phyloP scores from a whole-genome alignment of 2,113 vertebrate species.

The Lutjanus erythropterus region DNA sequence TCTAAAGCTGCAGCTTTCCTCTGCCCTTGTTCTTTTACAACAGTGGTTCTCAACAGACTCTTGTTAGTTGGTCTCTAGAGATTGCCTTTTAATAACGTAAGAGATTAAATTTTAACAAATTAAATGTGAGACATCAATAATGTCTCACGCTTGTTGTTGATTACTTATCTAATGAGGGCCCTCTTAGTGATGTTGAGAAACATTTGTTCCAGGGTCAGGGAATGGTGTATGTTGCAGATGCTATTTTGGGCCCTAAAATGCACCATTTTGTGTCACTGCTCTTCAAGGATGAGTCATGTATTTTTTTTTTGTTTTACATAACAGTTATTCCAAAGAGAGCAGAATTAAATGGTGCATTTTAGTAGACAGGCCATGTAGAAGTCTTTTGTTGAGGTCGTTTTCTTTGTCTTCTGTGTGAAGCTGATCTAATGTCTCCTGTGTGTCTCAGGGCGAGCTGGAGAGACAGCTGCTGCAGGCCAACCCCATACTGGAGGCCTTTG shows the following conservation, averaged over 20 bases:
- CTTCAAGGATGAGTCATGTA: constrained; percentile 36
- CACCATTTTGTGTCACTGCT: constrained; percentile 53
- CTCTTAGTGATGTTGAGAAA: constrained; percentile 64
- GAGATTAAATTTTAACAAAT: constrained; percentile 11
- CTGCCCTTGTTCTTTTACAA: constrained; percentile 3
- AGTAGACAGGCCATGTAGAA: constrained; percentile 13
- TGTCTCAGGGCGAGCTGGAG: constrained; percentile 91
- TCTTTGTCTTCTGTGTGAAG: constrained; percentile 8
- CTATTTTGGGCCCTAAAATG: constrained; percentile 57
- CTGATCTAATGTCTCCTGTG: constrained; percentile 58
- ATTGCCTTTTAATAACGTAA: constrained; percentile 37
- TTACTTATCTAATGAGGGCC: constrained; percentile 15
- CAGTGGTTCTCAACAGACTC: constrained; percentile 65
- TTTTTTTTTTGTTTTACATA: constrained; percentile 48
- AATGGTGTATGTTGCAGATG: constrained; percentile 23
- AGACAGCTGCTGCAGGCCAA: constrained; percentile 93
- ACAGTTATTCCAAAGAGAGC: constrained; percentile 26
- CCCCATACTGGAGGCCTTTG: constrained; percentile 93
- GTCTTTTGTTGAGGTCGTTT: neutral
- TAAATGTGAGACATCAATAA: constrained; percentile 18
- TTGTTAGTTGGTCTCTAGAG: neutral
- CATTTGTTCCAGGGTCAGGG: constrained; percentile 46
- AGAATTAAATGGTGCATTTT: constrained; percentile 51
- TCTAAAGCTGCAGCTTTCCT: constrained; percentile 32
- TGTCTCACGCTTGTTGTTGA: constrained; percentile 22